phyloP scores from a whole-genome alignment of 37 sponge, comb jelly and placozoan genomes.

The Aplysina aerophoba region DNA sequence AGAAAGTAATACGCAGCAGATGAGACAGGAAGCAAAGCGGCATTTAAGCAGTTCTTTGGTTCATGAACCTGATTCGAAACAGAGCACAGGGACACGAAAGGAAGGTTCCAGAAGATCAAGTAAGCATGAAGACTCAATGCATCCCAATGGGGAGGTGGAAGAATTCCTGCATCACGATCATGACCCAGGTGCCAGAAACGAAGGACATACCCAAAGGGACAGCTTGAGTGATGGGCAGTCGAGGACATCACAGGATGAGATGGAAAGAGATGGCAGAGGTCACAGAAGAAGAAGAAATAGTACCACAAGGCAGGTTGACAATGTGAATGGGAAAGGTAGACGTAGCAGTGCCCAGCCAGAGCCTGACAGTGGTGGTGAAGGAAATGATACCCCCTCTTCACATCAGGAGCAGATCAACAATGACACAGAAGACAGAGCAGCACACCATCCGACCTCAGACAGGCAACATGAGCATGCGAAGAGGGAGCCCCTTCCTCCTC shows the following conservation, averaged over 20 bases:
- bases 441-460: background rate
- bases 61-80: background rate
- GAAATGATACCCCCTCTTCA: background rate
- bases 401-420: too few species aligned
- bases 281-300: background rate
- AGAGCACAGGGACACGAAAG: background rate
- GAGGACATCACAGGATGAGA: background rate
- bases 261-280: background rate
- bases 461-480: background rate
- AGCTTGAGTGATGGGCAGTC: background rate
- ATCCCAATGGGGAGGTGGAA: background rate
- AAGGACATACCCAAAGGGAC: too few species aligned
- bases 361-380: background rate
- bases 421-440: background rate
- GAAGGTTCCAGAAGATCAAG: background rate
- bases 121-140: too few species aligned
- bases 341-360: background rate
- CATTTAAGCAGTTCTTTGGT: background rate
- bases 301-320: background rate
- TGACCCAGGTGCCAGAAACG: background rate
- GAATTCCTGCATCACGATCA: background rate
- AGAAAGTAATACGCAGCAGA: background rate
- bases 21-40: background rate
- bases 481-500: background rate
- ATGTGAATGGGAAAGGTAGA: constrained; percentile 1